Evolutionary conservation across 64 coral and sea anemone genomes (phyloP), one percentile per base, ranked within the genome.

Genomic region (Cladopsammia gracilis): DNA sequence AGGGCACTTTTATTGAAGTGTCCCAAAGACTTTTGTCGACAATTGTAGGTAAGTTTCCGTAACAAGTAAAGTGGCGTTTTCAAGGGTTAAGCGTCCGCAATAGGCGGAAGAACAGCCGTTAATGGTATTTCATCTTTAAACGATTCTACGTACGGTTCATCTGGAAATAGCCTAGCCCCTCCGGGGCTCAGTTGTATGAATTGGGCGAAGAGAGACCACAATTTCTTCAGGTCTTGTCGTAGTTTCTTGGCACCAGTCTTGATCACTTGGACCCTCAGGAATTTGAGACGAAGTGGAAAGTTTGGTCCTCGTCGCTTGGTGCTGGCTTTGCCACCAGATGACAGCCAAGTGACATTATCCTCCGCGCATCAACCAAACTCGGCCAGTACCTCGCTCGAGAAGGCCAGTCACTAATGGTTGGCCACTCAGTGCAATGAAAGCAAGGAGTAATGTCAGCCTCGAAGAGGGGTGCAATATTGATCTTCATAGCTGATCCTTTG

Each of bases 271-370:
- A 34, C 34, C 34, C 34, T 34, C 34, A 34, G 34, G 34, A 34
- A 34, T 34, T 34, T 34, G 34, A 34, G 34, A 34, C 34, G 34
- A 34, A 34, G 34, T 34, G 34, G 34, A 34, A 34, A 34, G 34
- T 34, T 51, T 79, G 11, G 48, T 88, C 19, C 43, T 82, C 12
- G 26, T 94, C 85, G 5, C 9, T 34, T 10, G 92, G 92, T 70
- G 67, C 73, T 53, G 85, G 70, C 65, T 94, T 94, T 25, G 86
- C 75, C 3, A 94, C 92, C 9, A 94, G 34, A 54, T 94, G 92
- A 73, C 84, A 88, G 53, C 92, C 92, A 48, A 87, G 46, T 15
- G 75, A 49, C 54, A 62, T 45, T 34, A 94, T 94, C 47, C 92
- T 88, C 20, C 61, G 76, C 24, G 58, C 85, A 50, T 94, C 92